Evolutionary conservation across 2,113 vertebrate species (phyloP).

Genomic region (Labeo catla): DNA sequence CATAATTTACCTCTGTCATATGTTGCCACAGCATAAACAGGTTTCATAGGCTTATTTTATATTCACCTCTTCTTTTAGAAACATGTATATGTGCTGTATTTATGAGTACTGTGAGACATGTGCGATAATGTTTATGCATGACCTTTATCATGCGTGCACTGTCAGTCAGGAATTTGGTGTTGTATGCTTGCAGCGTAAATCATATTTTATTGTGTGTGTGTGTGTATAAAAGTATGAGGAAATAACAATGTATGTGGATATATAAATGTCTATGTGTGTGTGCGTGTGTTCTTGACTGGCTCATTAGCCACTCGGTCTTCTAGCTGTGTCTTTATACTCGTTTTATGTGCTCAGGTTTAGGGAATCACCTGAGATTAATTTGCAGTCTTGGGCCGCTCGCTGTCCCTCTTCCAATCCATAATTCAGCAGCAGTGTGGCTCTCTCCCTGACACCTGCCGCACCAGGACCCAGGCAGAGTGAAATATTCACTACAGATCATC

Average conservation of each 20-base stretch:
- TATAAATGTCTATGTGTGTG: neutral
- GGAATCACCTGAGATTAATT: conserved; percentile 69
- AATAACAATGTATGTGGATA: conserved; percentile 1
- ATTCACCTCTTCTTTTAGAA: conserved; percentile 3
- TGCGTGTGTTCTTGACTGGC: neutral
- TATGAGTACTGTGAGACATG: neutral
- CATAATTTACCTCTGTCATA: neutral
- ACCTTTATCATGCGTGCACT: neutral
- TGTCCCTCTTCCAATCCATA: conserved; percentile 72
- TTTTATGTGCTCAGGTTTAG: conserved; percentile 56
- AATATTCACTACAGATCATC: conserved; percentile 79
- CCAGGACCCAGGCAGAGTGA: conserved; percentile 60
- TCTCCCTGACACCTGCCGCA: conserved; percentile 48
- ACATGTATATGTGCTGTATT: conserved; percentile 7
- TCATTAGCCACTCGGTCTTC: conserved; percentile 36
- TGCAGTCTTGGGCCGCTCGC: conserved; percentile 65
- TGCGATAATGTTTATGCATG: neutral
- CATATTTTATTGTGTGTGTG: neutral
- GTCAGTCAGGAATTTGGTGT: neutral
- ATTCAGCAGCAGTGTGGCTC: conserved; percentile 73
- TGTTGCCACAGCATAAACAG: neutral
- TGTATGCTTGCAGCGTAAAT: neutral
- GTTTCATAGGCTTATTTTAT: neutral
- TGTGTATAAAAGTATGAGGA: neutral
- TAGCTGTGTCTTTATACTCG: conserved; percentile 1